Evolutionary conservation across 2,888 invertebrate species (phyloP).

Genomic region (Epiblema foenella): DNA sequence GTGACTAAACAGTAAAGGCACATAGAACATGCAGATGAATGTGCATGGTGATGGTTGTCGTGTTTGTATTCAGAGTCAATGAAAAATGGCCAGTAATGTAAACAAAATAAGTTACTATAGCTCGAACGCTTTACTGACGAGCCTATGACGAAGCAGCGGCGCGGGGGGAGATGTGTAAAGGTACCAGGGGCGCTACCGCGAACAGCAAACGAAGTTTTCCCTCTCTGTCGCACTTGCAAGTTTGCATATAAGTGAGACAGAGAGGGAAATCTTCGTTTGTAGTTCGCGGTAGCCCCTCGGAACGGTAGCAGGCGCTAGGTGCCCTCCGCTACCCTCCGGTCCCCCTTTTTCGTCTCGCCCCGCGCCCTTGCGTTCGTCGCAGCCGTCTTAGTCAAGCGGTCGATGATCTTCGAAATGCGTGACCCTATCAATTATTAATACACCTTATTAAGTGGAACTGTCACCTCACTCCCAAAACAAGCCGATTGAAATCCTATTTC

Average conservation of each 20-base stretch:
- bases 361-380: neutral
- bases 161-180: neutral
- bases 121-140: neutral
- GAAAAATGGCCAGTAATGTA: constrained; percentile 1
- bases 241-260: too few species aligned
- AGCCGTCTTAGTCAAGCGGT: neutral
- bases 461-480: neutral
- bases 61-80: constrained; percentile 8
- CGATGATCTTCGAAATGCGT: neutral
- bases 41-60: constrained; percentile 83
- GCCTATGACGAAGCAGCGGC: neutral
- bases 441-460: neutral
- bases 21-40: constrained; percentile 72
- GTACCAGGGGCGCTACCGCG: neutral
- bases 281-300: too few species aligned
- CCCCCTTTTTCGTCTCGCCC: neutral
- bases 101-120: neutral
- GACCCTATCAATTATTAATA: neutral
- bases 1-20: constrained; percentile 59
- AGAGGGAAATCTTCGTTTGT: too few species aligned
- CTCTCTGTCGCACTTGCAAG: too few species aligned
- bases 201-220: too few species aligned
- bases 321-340: neutral
- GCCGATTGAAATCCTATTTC: too few species aligned
- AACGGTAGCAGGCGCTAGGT: neutral